Evolutionary conservation across 2,113 vertebrate genomes (phyloP).

Genomic region (Callocephalon fimbriatum): DNA sequence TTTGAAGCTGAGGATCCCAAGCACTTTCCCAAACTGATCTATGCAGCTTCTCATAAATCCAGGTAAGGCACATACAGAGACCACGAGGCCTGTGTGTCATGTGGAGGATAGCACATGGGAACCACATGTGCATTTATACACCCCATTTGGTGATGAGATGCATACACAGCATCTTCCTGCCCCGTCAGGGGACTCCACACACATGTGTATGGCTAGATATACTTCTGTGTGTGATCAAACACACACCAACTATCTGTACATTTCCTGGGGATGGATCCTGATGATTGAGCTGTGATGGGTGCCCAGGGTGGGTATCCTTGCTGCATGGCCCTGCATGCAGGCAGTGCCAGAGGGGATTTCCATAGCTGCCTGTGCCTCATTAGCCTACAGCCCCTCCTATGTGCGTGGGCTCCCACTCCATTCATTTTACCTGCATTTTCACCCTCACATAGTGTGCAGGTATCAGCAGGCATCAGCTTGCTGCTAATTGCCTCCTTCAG

Average conservation of each 20-base stretch:
- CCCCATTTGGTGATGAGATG: not conserved
- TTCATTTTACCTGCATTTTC: not conserved
- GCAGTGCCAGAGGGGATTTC: not conserved
- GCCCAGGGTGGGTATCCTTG: accelerated
- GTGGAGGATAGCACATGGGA: not conserved
- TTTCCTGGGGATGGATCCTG: not conserved
- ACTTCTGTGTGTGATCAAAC: not conserved
- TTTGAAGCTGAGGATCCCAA: not conserved
- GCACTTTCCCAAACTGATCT: not conserved
- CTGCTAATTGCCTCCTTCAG: not conserved
- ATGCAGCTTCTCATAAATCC: not conserved
- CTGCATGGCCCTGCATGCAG: not conserved
- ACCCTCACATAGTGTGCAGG: not conserved
- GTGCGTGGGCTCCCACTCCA: not conserved
- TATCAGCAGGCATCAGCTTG: not conserved
- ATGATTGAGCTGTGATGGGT: not conserved
- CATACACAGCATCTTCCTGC: not conserved
- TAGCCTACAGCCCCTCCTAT: not conserved
- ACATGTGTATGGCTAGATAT: accelerated
- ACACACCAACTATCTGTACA: accelerated
- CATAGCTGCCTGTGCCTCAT: not conserved
- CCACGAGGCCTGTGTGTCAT: not conserved
- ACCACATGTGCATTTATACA: accelerated
- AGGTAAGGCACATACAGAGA: not conserved
- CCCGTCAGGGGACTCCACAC: not conserved